Conservation (phyloP, 1,140 invertebrate genomes). For the Luehdorfia chinensis region DNA sequence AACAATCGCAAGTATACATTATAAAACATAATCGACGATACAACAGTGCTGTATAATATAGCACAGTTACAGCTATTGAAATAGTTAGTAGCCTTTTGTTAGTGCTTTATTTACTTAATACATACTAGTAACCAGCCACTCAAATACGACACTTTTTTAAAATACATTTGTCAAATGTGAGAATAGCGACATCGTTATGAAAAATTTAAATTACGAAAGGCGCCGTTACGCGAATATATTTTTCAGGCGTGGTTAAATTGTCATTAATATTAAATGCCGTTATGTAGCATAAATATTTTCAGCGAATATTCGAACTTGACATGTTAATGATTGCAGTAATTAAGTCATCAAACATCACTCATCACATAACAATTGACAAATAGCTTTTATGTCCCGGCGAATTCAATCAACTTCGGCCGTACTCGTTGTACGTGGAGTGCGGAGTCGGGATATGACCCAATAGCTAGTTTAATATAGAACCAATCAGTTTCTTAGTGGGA, state of each 20-base stretch:
- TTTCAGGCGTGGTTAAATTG: conserved; percentile 14
- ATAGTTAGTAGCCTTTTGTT: too few species aligned
- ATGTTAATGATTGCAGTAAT: conserved; percentile 35
- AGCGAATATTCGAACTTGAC: conserved; percentile 5
- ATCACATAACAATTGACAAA: conserved; percentile 59
- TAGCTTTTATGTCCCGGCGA: conserved; percentile 55
- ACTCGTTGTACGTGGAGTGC: conserved; percentile 21
- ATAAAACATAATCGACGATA: too few species aligned
- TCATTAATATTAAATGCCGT: conserved; percentile 15
- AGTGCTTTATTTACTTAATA: too few species aligned
- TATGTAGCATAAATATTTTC: conserved; percentile 3
- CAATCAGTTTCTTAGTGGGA: conserved; percentile 49
- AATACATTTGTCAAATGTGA: too few species aligned
- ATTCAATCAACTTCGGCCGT: conserved; percentile 36
- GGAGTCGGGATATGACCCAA: too few species aligned
- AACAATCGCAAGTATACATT: too few species aligned
- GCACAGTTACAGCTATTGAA: too few species aligned
- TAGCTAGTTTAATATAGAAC: conserved; percentile 36
- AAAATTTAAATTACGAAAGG: conserved; percentile 7
- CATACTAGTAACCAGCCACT: too few species aligned
- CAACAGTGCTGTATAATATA: too few species aligned
- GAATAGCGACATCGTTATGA: not conserved
- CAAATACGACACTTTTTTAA: too few species aligned
- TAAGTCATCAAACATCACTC: conserved; percentile 58
- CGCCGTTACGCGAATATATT: conserved; percentile 2